phyloP scores from a whole-genome alignment of 2,797 vertebrate genomes.

The Tadarida brasiliensis region DNA sequence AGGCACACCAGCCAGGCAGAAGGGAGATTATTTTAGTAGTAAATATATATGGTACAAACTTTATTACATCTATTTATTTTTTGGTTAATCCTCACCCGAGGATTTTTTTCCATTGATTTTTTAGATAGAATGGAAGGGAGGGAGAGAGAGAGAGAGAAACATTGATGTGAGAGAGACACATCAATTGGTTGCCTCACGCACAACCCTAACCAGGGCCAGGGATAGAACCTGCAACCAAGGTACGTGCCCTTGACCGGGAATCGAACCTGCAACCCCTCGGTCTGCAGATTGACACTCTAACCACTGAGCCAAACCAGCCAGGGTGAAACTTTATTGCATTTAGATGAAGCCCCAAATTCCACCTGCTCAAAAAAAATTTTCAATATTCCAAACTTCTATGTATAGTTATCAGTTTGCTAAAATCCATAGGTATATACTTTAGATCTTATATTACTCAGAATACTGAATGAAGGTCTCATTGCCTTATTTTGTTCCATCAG shows the following conservation, averaged over 20 bases:
- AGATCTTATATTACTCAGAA: slow-evolving; percentile 57
- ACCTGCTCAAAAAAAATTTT: slow-evolving; percentile 67
- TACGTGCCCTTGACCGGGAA: too few relatives aligned
- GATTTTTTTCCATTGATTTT: too few relatives aligned
- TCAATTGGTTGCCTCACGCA: too few relatives aligned
- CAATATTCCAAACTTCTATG: slow-evolving; percentile 57
- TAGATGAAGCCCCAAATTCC: slow-evolving; percentile 73
- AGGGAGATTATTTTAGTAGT: slow-evolving; percentile 69
- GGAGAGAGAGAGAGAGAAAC: too few relatives aligned
- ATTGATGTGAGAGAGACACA: too few relatives aligned
- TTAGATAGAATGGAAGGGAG: too few relatives aligned
- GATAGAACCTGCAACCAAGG: too few relatives aligned
- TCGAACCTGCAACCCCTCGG: too few relatives aligned
- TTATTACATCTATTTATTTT: slow-evolving; percentile 36
- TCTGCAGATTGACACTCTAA: too few relatives aligned
- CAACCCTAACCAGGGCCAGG: too few relatives aligned
- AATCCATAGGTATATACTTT: slow-evolving; percentile 47
- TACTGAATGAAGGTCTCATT: slow-evolving; percentile 36
- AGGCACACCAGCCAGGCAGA: not conserved
- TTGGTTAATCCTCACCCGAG: too few relatives aligned
- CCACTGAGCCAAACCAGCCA: too few relatives aligned
- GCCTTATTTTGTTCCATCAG: slow-evolving; percentile 59
- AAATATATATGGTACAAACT: slow-evolving; percentile 65
- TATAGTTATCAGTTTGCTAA: slow-evolving; percentile 55
- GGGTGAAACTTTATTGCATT: slow-evolving; percentile 64